phyloP scores from a whole-genome alignment of 2,113 vertebrate genomes.

The Orthochromis malagaraziensis region DNA sequence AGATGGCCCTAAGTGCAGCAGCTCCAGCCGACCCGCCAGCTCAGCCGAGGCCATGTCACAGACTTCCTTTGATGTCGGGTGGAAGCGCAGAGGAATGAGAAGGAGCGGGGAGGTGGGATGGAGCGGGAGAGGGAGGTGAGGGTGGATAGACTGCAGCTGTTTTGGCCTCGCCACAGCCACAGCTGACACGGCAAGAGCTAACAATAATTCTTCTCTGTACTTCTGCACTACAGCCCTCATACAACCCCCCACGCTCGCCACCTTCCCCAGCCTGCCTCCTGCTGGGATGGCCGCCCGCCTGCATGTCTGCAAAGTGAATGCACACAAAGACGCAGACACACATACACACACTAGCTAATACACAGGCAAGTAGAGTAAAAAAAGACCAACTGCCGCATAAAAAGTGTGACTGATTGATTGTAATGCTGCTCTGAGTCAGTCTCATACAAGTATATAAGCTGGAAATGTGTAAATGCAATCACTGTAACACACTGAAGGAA shows the following conservation, averaged over 20 bases:
- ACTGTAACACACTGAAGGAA: not conserved
- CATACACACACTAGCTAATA: not conserved
- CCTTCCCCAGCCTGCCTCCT: not conserved
- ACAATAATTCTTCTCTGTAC: constrained; percentile 47
- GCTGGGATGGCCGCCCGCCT: not conserved
- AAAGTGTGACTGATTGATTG: not conserved
- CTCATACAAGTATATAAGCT: not conserved
- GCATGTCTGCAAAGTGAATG: not conserved
- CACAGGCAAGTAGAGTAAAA: not conserved
- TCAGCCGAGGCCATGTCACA: constrained; percentile 40
- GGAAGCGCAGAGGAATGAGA: not conserved
- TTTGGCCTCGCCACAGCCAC: constrained; percentile 51
- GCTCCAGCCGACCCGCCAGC: not conserved
- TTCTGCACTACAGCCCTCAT: not conserved
- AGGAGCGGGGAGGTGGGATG: not conserved
- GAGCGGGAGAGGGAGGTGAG: not conserved
- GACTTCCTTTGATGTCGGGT: constrained; percentile 57
- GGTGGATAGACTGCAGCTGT: constrained; percentile 51
- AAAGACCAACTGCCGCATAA: not conserved
- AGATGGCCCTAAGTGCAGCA: constrained; percentile 25
- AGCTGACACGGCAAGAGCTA: constrained; percentile 47
- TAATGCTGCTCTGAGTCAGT: not conserved
- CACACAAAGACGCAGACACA: not conserved
- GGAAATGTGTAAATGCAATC: not conserved
- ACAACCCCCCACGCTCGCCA: not conserved